phyloP scores from a whole-genome alignment of 2,113 vertebrate genomes.

The Pristiophorus japonicus region DNA sequence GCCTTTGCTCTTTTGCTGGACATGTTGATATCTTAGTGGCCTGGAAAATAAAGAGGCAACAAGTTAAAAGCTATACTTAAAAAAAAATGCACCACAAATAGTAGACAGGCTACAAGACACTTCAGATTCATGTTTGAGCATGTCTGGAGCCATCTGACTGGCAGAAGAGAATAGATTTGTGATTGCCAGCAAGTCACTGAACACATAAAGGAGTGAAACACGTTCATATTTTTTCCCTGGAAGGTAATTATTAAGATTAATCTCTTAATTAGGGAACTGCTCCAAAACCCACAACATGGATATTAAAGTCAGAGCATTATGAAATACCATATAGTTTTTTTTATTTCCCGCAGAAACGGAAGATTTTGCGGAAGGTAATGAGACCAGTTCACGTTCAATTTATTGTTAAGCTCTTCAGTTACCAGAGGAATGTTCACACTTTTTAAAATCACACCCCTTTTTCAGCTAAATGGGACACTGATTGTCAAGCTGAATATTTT shows the following conservation, averaged over 20 bases:
- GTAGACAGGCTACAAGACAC: not conserved
- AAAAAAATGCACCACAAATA: not conserved
- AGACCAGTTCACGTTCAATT: not conserved
- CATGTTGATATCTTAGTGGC: constrained; percentile 64
- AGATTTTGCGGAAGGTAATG: not conserved
- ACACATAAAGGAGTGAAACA: not conserved
- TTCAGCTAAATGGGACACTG: not conserved
- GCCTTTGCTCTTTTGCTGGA: constrained; percentile 96
- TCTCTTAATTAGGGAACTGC: not conserved
- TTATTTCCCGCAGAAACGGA: not conserved
- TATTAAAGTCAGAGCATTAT: not conserved
- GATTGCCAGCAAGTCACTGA: not conserved
- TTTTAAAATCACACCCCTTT: not conserved
- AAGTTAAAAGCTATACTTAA: not conserved
- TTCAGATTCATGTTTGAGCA: not conserved
- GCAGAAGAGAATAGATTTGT: not conserved
- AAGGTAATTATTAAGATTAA: not conserved
- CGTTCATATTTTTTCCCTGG: not conserved
- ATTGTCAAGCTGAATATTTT: not conserved
- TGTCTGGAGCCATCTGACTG: rapidly evolving
- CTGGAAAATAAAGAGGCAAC: constrained; percentile 38
- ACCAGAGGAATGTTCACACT: not conserved
- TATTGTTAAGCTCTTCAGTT: not conserved
- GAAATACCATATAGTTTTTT: not conserved
- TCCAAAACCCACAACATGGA: not conserved